Base-by-base conservation (phyloP, 2,113 vertebrate genomes). In the Melanostigma gelatinosum region DNA sequence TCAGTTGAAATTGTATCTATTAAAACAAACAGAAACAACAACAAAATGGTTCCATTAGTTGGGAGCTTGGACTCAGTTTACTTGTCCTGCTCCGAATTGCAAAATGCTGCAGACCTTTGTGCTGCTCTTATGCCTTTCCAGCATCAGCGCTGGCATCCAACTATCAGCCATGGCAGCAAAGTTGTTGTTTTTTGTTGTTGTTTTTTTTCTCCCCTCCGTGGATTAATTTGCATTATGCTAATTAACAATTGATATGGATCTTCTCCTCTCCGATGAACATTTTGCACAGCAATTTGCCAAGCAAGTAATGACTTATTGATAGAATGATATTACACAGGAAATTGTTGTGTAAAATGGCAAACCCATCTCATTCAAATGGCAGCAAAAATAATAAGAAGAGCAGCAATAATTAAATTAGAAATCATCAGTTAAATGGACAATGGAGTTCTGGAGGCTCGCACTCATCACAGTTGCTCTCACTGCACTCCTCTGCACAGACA, bases 271-370 rank as follows among this genome's bases (percentile, higher is more conserved):
- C 87, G 79, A 89, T 88, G 89, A 93, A 91, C 91, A 91, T 93
- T 94, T 90, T 87, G 75, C 78, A 85, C 82, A 83, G 91, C 84
- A 92, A 93, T 93, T 91, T 93, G 85, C 87, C 84, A 81, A 78
- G 88, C 88, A 86, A 88, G 89, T 94, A 94, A 95, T 96, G 94
- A 92, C 90, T 93, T 95, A 94, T 94, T 93, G 94, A 95, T 91
- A 91, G 74, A 90, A 87, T 84, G 81, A 93, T 90, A 91, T 92
- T 88, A 83, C 80, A 79, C 89, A 80, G 87, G 88, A 93, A 95
- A 94, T 93, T 93, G 90, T 91, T 84, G 90, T 81, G 85, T 90
- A 89, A 91, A 92, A 88, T 72, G 80, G 75, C 75, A 88, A 86
- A 89, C 81, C 58, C 78, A 69, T 91, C 72, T 77, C 85, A 82